phyloP scores from a whole-genome alignment of 2,888 invertebrate species.

The Dryobotodes eremita region DNA sequence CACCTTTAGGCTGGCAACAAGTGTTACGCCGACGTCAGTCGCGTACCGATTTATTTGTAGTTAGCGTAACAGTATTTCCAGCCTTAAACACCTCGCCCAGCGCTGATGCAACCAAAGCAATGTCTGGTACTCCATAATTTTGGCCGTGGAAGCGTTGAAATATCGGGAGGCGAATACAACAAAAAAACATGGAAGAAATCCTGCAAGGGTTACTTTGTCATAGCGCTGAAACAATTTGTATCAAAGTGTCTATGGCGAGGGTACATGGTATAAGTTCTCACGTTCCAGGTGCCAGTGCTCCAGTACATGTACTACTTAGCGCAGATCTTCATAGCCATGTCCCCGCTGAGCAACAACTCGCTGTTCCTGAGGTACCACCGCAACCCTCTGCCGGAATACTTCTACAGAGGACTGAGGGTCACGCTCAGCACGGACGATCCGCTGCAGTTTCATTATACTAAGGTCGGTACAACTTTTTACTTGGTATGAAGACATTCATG shows the following conservation, averaged over 20 bases:
- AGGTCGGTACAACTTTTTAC: conserved; percentile 88
- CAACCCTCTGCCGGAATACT: conserved; percentile 99
- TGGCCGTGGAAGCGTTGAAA: not conserved
- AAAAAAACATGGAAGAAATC: not conserved
- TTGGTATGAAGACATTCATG: not conserved
- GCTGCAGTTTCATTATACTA: conserved; percentile 99
- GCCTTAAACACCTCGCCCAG: not conserved
- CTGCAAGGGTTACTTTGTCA: not conserved
- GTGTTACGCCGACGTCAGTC: not conserved
- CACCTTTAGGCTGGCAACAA: not conserved
- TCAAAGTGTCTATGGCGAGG: too few species aligned
- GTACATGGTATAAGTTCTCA: not conserved
- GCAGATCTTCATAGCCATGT: conserved; percentile 99
- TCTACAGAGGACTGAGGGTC: conserved; percentile 97
- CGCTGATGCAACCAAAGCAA: not conserved
- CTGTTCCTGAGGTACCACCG: conserved; percentile 99
- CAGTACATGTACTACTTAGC: conserved; percentile 99
- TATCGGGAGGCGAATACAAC: too few species aligned
- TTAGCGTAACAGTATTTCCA: not conserved
- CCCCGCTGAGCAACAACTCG: conserved; percentile 99
- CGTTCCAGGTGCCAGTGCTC: conserved; percentile 96
- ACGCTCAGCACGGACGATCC: conserved; percentile 99
- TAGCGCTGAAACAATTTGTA: not conserved
- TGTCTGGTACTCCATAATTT: not conserved
- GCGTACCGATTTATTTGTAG: not conserved